Percentiles rank a stretch among this genome's conserved stretches.
Evolutionary conservation across 2,113 vertebrate species (phyloP).

Genomic region (Megalops atlanticus): DNA sequence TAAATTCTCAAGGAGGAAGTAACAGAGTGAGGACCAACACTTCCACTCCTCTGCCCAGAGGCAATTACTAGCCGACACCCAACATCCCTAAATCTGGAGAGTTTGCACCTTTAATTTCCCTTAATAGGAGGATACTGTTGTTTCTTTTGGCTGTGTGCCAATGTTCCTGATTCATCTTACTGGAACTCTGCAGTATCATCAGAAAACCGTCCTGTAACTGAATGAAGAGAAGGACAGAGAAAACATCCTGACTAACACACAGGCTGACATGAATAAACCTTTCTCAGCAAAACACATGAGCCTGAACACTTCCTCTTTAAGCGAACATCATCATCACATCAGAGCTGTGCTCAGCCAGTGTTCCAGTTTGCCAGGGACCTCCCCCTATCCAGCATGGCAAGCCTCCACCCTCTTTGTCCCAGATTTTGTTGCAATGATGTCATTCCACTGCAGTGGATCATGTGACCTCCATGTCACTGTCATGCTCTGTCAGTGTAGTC

Average conservation of each 20-base stretch:
- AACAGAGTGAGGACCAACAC: background rate
- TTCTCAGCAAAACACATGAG: background rate
- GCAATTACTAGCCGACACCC: background rate
- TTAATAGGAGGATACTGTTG: background rate
- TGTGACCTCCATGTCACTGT: conserved; percentile 46
- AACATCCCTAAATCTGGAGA: background rate
- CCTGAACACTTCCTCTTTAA: too few species aligned
- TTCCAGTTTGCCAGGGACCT: conserved; percentile 2
- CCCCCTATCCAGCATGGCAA: conserved; percentile 32
- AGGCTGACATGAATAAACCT: background rate
- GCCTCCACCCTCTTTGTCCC: conserved; percentile 63
- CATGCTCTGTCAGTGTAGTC: conserved; percentile 26
- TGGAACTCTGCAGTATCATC: background rate
- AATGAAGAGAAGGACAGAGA: background rate
- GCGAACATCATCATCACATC: too few species aligned
- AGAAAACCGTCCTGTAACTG: background rate
- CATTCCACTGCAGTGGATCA: conserved; percentile 63
- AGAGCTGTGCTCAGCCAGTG: background rate
- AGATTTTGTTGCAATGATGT: conserved; percentile 70
- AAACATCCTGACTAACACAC: too few species aligned
- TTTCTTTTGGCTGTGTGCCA: background rate
- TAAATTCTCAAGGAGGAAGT: background rate
- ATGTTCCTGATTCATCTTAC: background rate
- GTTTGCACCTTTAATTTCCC: background rate
- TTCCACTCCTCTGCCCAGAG: background rate